Conservation (phyloP, 2,797 vertebrate genomes). For the Caiman crocodilus region DNA sequence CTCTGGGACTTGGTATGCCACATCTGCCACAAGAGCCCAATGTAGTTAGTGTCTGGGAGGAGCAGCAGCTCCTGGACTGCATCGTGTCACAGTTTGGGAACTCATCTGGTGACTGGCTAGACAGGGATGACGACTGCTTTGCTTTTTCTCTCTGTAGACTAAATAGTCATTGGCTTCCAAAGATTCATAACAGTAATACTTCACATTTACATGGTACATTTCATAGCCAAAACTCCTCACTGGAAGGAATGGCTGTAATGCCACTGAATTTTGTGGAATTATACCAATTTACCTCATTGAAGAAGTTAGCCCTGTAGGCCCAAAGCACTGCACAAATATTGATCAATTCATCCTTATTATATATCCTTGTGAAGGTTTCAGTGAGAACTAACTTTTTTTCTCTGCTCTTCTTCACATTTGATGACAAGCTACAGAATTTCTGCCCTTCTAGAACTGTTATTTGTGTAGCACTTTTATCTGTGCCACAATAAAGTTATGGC, state of each 20-base stretch:
- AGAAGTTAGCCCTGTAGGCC: too few relatives aligned
- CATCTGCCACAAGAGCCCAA: accelerated
- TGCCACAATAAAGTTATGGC: not conserved
- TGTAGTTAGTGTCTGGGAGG: accelerated
- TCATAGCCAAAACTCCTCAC: not conserved
- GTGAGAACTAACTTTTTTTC: not conserved
- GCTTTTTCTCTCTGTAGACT: not conserved
- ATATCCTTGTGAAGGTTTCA: not conserved
- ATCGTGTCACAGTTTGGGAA: not conserved
- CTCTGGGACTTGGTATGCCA: accelerated
- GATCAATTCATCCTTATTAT: not conserved
- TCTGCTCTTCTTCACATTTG: not conserved
- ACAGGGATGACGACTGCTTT: not conserved
- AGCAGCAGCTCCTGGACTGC: not conserved
- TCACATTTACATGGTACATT: not conserved
- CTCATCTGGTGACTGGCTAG: not conserved
- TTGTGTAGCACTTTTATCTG: not conserved
- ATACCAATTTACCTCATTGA: not conserved
- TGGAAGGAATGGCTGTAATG: accelerated
- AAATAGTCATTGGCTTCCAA: accelerated
- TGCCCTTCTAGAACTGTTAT: not conserved
- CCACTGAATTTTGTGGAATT: not conserved
- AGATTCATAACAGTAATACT: accelerated
- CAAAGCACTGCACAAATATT: accelerated
- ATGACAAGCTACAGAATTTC: not conserved